These are phyloP conservation scores for Coronaproctus castanopsis DNA, from an alignment of 2,888 invertebrate genomes.

Conservation along the genomic window DNA sequence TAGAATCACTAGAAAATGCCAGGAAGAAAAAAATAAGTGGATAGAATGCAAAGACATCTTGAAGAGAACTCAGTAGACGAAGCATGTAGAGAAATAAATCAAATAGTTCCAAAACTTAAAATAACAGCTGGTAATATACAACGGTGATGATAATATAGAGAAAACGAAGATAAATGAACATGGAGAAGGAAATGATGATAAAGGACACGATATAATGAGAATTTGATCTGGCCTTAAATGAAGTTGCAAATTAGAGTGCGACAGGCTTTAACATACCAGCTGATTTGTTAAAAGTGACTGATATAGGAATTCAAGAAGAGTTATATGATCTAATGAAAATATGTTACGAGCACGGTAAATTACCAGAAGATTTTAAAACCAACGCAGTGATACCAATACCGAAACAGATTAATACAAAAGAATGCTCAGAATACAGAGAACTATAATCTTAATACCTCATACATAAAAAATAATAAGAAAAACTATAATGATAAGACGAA, in stretches of 20 bases:
- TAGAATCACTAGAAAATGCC: neutral
- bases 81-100: neutral
- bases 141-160: neutral
- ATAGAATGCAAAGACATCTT: neutral
- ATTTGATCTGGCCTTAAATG: neutral
- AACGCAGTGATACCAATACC: neutral
- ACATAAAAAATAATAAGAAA: constrained; percentile 1
- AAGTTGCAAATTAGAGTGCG: neutral
- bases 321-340: neutral
- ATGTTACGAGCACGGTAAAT: neutral
- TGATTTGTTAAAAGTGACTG: neutral
- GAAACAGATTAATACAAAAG: neutral
- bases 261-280: neutral
- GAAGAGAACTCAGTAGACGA: no score
- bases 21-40: neutral
- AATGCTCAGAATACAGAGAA: constrained; percentile 1
- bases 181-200: neutral
- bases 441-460: constrained; percentile 3
- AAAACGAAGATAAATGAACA: neutral
- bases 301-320: neutral
- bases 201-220: neutral
- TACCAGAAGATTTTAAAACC: neutral
- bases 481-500: neutral
- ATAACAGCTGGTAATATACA: neutral
- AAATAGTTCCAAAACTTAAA: neutral